phyloP scores from a whole-genome alignment of 1,140 invertebrate genomes.

The Orius insidiosus region DNA sequence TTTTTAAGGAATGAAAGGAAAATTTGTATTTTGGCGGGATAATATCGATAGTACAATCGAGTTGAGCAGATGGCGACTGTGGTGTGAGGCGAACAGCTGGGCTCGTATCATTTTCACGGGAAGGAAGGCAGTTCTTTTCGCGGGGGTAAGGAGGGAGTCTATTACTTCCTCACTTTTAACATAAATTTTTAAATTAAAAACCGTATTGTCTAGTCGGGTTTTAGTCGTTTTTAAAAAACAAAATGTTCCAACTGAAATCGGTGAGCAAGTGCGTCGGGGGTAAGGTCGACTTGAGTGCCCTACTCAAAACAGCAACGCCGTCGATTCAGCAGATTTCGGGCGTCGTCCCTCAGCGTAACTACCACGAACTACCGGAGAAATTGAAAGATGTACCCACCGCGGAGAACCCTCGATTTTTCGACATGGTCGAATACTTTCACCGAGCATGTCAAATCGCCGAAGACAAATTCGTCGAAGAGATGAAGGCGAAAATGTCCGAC shows the following conservation, averaged over 20 bases:
- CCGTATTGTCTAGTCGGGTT: no score
- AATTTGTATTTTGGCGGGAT: no score
- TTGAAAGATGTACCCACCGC: constrained; percentile 61
- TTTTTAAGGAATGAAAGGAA: no score
- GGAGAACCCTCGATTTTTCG: constrained; percentile 69
- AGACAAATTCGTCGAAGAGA: constrained; percentile 76
- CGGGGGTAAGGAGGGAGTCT: no score
- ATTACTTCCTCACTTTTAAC: no score
- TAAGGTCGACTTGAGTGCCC: constrained; percentile 16
- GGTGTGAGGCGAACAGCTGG: no score
- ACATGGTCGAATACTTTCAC: constrained; percentile 93
- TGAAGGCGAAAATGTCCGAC: constrained; percentile 51
- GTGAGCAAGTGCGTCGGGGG: constrained; percentile 13
- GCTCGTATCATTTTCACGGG: no score
- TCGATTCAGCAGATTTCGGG: constrained; percentile 23
- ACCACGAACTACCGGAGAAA: constrained; percentile 71
- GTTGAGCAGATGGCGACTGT: no score
- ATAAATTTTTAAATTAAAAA: no score
- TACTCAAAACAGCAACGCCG: constrained; percentile 24
- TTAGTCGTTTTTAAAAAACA: not conserved
- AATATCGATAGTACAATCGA: no score
- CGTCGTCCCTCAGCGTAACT: constrained; percentile 34
- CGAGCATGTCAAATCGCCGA: constrained; percentile 73
- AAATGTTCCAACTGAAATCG: constrained; percentile 16
- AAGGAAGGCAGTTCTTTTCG: no score